A percentile compares a stretch with the other conserved stretches of the same genome.
These are phyloP conservation scores for Eulemur rufifrons DNA, from an alignment of 2,113 vertebrate genomes.

Conservation along the genomic window DNA sequence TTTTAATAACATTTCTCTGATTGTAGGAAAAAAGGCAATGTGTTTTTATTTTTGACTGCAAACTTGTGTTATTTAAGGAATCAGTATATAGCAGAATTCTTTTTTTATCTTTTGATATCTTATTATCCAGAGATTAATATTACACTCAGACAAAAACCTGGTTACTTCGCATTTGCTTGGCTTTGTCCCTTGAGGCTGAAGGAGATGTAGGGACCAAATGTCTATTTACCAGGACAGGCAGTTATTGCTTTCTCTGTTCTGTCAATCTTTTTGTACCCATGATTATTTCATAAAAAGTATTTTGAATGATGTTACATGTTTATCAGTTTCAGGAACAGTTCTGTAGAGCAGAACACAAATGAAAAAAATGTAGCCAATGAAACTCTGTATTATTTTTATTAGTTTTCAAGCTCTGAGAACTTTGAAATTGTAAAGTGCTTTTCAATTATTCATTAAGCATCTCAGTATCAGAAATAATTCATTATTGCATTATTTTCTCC, in stretches of 20 bases:
- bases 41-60: constrained; percentile 12
- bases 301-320: neutral
- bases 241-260: constrained; percentile 34
- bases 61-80: constrained; percentile 21
- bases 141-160: constrained; percentile 28
- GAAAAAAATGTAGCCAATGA: neutral
- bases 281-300: constrained; percentile 30
- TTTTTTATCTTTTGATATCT: constrained; percentile 41
- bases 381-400: constrained; percentile 51
- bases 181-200: neutral
- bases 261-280: neutral
- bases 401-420: constrained; percentile 47
- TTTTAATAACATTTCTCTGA: constrained; percentile 15
- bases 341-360: neutral
- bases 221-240: constrained; percentile 28
- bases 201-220: neutral
- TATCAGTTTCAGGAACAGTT: neutral
- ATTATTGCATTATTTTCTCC: constrained; percentile 32
- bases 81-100: neutral
- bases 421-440: constrained; percentile 47
- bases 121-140: constrained; percentile 10
- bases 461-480: constrained; percentile 51
- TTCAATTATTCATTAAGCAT: constrained; percentile 59
- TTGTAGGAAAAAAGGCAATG: neutral
- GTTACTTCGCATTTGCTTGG: constrained; percentile 15